Conservation (phyloP, 2,797 vertebrate genomes). For the Molossus molossus region DNA sequence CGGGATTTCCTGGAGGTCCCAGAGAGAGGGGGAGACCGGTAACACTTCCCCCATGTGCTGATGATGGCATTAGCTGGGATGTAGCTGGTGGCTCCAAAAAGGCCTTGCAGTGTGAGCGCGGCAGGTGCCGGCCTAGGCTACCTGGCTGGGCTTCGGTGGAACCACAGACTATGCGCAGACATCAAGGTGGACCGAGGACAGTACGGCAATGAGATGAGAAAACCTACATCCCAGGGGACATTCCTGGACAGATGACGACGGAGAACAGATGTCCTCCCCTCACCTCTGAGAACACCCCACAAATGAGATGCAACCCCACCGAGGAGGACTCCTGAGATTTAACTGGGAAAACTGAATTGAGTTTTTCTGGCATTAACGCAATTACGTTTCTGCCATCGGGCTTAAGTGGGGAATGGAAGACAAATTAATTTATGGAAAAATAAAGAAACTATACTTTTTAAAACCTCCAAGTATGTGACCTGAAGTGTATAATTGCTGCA, state of each 20-base stretch:
- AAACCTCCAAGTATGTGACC: background rate
- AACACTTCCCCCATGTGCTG: background rate
- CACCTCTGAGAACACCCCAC: background rate
- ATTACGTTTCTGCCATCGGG: background rate
- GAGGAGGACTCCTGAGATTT: background rate
- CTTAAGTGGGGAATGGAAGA: background rate
- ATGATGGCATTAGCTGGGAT: background rate
- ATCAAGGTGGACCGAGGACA: background rate
- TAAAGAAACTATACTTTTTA: constrained; percentile 1
- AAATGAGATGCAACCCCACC: background rate
- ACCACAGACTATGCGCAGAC: background rate
- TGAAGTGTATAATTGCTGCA: background rate
- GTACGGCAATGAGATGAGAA: background rate
- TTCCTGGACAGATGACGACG: background rate
- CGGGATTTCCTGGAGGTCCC: background rate
- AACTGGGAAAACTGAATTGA: background rate
- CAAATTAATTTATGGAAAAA: constrained; percentile 8
- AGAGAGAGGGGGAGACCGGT: background rate
- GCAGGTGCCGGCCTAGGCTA: background rate
- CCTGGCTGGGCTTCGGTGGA: background rate
- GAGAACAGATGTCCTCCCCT: background rate
- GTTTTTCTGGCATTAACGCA: background rate
- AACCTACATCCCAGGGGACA: background rate
- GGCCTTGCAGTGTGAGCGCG: background rate
- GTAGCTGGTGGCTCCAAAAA: background rate